Evolutionary conservation across 2,113 vertebrate species (phyloP).

Genomic region (Toxotes chatareus): DNA sequence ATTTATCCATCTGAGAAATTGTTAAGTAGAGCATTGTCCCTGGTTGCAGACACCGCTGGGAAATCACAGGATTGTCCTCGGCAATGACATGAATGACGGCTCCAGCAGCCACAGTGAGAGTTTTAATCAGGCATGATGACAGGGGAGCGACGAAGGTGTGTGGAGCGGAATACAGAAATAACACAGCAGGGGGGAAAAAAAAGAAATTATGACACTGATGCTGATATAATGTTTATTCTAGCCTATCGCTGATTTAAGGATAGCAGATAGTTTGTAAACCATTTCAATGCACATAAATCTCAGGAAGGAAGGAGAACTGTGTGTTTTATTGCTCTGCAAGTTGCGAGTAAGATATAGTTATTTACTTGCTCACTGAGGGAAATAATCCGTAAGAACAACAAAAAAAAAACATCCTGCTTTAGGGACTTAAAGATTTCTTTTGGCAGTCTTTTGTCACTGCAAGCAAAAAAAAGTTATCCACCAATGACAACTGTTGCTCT

Average conservation of each 20-base stretch:
- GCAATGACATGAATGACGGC: constrained; percentile 76
- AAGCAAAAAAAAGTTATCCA: neutral
- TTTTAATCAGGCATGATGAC: constrained; percentile 78
- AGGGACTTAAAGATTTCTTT: neutral
- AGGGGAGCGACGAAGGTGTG: constrained; percentile 37
- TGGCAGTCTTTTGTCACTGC: neutral
- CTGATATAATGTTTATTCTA: constrained; percentile 54
- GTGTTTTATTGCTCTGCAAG: neutral
- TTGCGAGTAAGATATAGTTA: constrained; percentile 21
- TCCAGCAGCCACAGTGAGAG: constrained; percentile 56
- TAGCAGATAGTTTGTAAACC: constrained; percentile 32
- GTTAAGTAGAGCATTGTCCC: constrained; percentile 71
- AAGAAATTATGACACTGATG: constrained; percentile 25
- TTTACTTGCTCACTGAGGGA: constrained; percentile 58
- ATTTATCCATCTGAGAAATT: constrained; percentile 75
- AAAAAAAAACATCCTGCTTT: neutral
- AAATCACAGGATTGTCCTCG: constrained; percentile 76
- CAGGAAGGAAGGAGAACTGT: constrained; percentile 9
- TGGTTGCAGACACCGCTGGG: constrained; percentile 69
- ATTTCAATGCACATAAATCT: constrained; percentile 39
- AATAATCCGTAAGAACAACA: constrained; percentile 24
- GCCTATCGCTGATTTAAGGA: constrained; percentile 41
- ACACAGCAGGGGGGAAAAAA: neutral
- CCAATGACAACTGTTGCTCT: neutral
- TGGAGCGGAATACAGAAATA: constrained; percentile 58